Conservation (phyloP, 2,888 invertebrate species). For the Oegoconia quadripuncta region DNA sequence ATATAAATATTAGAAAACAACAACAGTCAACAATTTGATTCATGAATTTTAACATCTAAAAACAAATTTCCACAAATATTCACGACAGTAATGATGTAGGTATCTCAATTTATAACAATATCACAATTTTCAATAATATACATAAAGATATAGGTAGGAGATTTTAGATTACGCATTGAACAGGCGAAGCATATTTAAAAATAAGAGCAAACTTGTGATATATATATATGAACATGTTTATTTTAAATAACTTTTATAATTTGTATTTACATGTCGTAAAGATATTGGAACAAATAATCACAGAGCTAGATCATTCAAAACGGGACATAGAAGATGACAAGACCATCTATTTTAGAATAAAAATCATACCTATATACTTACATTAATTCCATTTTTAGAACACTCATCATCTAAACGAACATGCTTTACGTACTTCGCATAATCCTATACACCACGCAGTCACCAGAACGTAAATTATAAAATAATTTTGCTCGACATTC, state of each 20-base stretch:
- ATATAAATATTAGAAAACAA: neutral
- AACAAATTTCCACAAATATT: conserved; percentile 52
- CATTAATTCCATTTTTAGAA: conserved; percentile 59
- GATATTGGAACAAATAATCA: conserved; percentile 48
- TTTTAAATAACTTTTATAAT: conserved; percentile 45
- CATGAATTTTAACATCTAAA: conserved; percentile 40
- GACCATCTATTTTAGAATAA: conserved; percentile 36
- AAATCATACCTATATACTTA: conserved; percentile 52
- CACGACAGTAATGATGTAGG: conserved; percentile 55
- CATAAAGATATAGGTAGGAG: conserved; percentile 69
- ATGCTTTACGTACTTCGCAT: conserved; percentile 50
- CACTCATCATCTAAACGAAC: conserved; percentile 66
- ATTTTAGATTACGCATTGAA: conserved; percentile 68
- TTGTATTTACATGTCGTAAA: conserved; percentile 53
- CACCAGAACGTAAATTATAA: conserved; percentile 41
- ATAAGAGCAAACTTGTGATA: conserved; percentile 64
- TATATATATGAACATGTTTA: conserved; percentile 42
- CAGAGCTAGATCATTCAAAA: conserved; percentile 51
- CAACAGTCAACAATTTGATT: conserved; percentile 48
- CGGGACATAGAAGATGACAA: conserved; percentile 55
- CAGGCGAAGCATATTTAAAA: conserved; percentile 72
- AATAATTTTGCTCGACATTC: conserved; percentile 39
- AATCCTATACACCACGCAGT: conserved; percentile 57
- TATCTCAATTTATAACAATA: conserved; percentile 70
- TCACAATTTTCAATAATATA: conserved; percentile 79